Conservation (phyloP, 2,888 invertebrate genomes). For the Balanococcus diminutus region DNA sequence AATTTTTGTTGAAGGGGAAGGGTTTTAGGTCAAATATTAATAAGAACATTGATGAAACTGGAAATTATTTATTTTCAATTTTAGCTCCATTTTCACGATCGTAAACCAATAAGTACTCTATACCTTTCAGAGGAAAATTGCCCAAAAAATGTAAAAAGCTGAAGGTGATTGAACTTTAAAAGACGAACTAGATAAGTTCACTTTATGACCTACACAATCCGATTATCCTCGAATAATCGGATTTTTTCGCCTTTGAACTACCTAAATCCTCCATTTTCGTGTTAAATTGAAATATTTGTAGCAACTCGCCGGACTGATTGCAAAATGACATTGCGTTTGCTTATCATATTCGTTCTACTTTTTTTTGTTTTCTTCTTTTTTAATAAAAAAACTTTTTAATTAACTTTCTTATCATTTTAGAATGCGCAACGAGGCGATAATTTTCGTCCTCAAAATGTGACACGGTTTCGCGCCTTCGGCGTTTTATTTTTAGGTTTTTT, state of each 20-base stretch:
- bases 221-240: neutral
- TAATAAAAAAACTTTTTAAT: slow-evolving; percentile 16
- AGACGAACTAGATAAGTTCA: too few species aligned
- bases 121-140: too few species aligned
- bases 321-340: neutral
- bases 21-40: too few species aligned
- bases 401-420: slow-evolving; percentile 1
- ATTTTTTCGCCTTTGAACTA: slow-evolving; percentile 28
- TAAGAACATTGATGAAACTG: too few species aligned
- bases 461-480: neutral
- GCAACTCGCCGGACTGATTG: neutral
- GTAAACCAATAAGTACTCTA: too few species aligned
- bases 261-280: neutral
- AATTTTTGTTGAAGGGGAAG: too few species aligned
- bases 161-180: too few species aligned
- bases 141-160: too few species aligned
- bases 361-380: neutral
- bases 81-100: too few species aligned
- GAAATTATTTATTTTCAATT: too few species aligned
- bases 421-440: slow-evolving; percentile 24
- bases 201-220: neutral
- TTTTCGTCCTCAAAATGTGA: neutral
- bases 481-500: neutral
- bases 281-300: neutral
- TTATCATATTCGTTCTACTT: slow-evolving; percentile 1